phyloP scores from a whole-genome alignment of 2,888 invertebrate species.

The Drosophila subsilvestris region DNA sequence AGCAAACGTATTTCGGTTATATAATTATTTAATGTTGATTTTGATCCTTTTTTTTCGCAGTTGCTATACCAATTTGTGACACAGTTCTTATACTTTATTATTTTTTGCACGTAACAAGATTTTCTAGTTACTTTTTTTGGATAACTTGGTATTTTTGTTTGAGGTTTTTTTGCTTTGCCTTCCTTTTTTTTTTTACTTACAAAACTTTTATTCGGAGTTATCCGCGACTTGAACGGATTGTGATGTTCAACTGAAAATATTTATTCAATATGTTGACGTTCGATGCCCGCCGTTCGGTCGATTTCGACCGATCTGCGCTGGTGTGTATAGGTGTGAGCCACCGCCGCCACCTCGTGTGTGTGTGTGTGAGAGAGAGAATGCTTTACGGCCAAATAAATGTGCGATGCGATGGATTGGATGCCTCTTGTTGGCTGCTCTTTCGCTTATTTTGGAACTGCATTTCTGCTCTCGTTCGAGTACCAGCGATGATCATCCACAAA shows the following conservation, averaged over 20 bases:
- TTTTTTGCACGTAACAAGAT: constrained; percentile 9
- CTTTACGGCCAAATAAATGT: constrained; percentile 55
- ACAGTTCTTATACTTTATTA: not conserved
- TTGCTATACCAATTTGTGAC: not conserved
- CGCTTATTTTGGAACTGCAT: constrained; percentile 68
- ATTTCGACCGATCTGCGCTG: constrained; percentile 59
- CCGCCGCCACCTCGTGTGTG: constrained; percentile 22
- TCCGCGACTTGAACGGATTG: constrained; percentile 85
- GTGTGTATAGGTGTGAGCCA: constrained; percentile 44
- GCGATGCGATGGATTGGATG: constrained; percentile 26
- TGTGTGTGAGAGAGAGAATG: constrained; percentile 46
- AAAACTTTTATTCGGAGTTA: constrained; percentile 84
- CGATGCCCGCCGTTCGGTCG: constrained; percentile 77
- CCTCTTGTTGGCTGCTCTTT: constrained; percentile 21
- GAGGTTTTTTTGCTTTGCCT: constrained; percentile 42
- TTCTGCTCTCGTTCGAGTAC: constrained; percentile 41
- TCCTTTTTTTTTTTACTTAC: constrained; percentile 80
- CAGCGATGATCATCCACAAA: not conserved
- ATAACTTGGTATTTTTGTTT: constrained; percentile 7
- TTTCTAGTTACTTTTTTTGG: constrained; percentile 16
- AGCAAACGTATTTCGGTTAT: constrained; percentile 44
- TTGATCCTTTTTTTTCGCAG: constrained; percentile 29
- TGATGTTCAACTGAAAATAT: constrained; percentile 85
- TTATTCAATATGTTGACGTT: constrained; percentile 83
- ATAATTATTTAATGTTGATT: constrained; percentile 35